phyloP scores from a whole-genome alignment of 2,888 invertebrate genomes.

The Caenorhabditis becei region DNA sequence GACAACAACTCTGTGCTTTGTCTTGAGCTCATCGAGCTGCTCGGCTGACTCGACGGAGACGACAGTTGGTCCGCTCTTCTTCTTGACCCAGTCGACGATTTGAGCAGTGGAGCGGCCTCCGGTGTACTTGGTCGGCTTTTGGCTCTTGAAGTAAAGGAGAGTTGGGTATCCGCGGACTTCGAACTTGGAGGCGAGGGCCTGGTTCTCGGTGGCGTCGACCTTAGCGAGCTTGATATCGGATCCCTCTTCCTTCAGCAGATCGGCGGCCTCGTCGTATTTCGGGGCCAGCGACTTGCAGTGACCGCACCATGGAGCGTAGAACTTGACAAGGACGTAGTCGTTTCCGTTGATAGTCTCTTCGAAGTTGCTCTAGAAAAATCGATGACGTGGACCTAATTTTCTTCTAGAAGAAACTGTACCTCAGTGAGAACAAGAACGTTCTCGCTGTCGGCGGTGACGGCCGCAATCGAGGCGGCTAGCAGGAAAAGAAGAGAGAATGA shows the following conservation, averaged over 20 bases:
- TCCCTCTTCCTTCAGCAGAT: conserved; percentile 85
- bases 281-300: too few species aligned
- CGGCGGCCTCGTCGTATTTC: conserved; percentile 89
- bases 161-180: conserved; percentile 95
- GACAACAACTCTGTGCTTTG: conserved; percentile 88
- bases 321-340: conserved; percentile 86
- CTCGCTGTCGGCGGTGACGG: conserved; percentile 68
- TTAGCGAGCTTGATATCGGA: conserved; percentile 92
- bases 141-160: conserved; percentile 94
- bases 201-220: conserved; percentile 87
- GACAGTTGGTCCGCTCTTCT: conserved; percentile 96
- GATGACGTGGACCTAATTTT: not conserved
- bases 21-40: conserved; percentile 89
- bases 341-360: conserved; percentile 88
- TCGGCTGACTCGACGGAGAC: conserved; percentile 88
- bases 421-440: conserved; percentile 84
- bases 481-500: conserved; percentile 26
- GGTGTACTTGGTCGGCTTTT: conserved; percentile 89
- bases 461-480: conserved; percentile 19
- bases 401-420: conserved; percentile 61
- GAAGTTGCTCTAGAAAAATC: conserved; percentile 87
- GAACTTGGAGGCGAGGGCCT: conserved; percentile 90
- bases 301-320: too few species aligned
- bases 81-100: conserved; percentile 92
- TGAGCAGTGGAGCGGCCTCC: conserved; percentile 89